Evolutionary conservation across 2,797 vertebrate genomes (phyloP).

Genomic region (Sebastolobus altivelis): DNA sequence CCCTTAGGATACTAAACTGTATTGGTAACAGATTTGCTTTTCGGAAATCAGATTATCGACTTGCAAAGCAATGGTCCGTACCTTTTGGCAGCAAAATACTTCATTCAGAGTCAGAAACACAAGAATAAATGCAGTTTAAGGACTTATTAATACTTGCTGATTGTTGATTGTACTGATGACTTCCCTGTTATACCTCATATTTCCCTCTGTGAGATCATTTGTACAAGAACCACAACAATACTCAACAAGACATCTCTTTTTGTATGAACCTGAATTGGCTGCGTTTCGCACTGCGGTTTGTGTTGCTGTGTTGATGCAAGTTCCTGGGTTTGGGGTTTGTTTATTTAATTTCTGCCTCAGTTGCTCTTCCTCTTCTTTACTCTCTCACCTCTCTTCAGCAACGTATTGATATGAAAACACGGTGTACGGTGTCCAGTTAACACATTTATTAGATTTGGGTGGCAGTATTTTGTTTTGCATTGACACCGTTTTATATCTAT

Average conservation of each 20-base stretch:
- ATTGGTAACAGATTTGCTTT: slow-evolving; percentile 16
- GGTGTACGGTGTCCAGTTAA: not conserved
- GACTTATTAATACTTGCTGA: not conserved
- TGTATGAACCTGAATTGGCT: not conserved
- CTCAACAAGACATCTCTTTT: not conserved
- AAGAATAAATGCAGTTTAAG: not conserved
- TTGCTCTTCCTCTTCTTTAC: not conserved
- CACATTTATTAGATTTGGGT: not conserved
- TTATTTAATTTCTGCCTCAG: not conserved
- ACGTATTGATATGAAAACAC: not conserved
- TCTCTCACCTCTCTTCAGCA: not conserved
- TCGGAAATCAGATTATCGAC: not conserved
- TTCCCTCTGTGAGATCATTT: not conserved
- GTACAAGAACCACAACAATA: not conserved
- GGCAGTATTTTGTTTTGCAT: not conserved
- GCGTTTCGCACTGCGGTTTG: not conserved
- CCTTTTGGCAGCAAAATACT: not conserved
- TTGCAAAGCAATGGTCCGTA: not conserved
- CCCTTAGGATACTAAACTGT: slow-evolving; percentile 11
- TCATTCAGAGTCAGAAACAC: not conserved
- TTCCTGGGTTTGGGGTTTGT: too few relatives aligned
- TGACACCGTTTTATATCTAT: not conserved
- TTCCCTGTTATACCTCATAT: not conserved
- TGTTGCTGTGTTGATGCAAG: not conserved
- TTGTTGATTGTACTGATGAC: not conserved